These are phyloP conservation scores for Xenops minutus DNA, from an alignment of 2,797 vertebrate genomes.

Conservation along the genomic window DNA sequence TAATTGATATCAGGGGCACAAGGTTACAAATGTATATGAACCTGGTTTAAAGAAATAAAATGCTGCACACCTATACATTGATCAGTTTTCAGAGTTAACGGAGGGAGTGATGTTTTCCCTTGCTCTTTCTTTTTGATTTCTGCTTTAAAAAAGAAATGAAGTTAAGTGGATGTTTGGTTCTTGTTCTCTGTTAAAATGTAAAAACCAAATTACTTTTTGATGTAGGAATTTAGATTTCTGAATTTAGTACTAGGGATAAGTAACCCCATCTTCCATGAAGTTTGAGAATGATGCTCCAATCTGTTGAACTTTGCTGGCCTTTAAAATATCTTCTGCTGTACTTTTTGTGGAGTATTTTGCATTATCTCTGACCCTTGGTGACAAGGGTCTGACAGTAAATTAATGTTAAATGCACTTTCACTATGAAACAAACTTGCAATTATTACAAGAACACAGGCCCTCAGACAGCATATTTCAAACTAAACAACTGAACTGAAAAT, in stretches of 20 bases:
- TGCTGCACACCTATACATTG: neutral
- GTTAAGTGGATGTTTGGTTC: neutral
- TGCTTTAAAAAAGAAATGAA: neutral
- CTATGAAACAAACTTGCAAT: neutral
- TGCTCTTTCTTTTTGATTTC: neutral
- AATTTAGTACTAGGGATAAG: neutral
- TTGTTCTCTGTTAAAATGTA: neutral
- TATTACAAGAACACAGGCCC: neutral
- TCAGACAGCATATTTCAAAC: neutral
- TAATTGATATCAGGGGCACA: neutral
- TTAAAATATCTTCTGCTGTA: neutral
- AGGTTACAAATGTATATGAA: neutral
- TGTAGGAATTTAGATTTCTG: neutral
- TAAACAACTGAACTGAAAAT: neutral
- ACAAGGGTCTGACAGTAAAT: neutral
- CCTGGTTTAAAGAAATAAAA: neutral
- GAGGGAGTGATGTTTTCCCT: neutral
- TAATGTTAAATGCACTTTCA: neutral
- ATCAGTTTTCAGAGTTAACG: neutral
- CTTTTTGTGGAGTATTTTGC: neutral
- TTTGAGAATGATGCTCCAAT: neutral
- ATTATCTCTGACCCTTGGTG: neutral
- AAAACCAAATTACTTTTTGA: neutral
- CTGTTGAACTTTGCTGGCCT: neutral
- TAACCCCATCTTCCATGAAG: neutral